phyloP scores from a whole-genome alignment of 2,888 invertebrate genomes.

The Ischnura elegans region DNA sequence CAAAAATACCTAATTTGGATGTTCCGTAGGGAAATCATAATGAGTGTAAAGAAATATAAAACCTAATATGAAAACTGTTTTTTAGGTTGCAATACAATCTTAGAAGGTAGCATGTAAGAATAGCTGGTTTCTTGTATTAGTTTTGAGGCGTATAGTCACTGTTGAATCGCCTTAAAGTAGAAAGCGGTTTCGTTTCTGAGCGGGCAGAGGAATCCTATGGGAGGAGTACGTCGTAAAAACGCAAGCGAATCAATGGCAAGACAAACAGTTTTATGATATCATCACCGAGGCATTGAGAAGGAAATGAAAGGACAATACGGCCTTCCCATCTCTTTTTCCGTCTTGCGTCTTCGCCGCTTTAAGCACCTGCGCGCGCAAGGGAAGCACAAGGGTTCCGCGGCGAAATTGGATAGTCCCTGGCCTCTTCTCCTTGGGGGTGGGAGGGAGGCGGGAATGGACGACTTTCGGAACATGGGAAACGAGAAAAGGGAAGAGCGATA shows the following conservation, averaged over 20 bases:
- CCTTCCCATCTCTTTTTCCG: not conserved
- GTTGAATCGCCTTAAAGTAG: too few relatives aligned
- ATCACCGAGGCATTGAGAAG: slow-evolving; percentile 31
- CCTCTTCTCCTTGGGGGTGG: not conserved
- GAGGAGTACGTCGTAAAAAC: not conserved
- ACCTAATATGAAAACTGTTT: too few relatives aligned
- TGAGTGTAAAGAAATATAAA: too few relatives aligned
- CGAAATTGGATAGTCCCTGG: not conserved
- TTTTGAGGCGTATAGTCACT: too few relatives aligned
- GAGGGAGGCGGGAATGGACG: not conserved
- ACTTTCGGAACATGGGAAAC: not conserved
- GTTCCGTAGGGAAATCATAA: too few relatives aligned
- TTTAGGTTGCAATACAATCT: too few relatives aligned
- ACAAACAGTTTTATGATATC: slow-evolving; percentile 35
- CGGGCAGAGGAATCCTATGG: too few relatives aligned
- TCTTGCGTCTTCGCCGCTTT: not conserved
- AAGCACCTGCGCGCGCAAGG: not conserved
- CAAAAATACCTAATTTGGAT: too few relatives aligned
- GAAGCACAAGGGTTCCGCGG: not conserved
- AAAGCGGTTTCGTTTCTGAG: too few relatives aligned
- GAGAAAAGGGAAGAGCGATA: not conserved
- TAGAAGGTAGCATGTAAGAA: too few relatives aligned
- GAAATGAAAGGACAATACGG: slow-evolving; percentile 18
- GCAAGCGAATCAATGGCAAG: slow-evolving; percentile 31
- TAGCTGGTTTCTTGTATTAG: too few relatives aligned